Conservation (phyloP, 2,797 vertebrate genomes). For the Anniella stebbinsi region DNA sequence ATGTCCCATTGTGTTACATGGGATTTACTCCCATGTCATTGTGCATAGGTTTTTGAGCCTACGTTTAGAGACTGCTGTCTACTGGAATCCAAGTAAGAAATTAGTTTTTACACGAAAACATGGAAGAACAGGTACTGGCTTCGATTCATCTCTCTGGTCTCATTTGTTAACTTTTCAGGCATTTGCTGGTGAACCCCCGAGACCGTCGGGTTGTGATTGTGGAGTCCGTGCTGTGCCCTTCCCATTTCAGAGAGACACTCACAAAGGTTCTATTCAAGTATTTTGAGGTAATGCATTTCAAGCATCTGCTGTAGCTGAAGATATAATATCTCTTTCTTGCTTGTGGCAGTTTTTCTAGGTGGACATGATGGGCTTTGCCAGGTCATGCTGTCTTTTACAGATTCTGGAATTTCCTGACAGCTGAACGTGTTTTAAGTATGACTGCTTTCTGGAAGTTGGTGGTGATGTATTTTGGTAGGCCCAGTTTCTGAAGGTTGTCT, state of each 20-base stretch:
- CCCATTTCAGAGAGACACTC: constrained; percentile 97
- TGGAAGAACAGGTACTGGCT: neutral
- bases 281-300: constrained; percentile 89
- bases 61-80: neutral
- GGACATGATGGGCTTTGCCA: too few species aligned
- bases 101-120: neutral
- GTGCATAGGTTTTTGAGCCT: neutral
- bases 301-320: neutral
- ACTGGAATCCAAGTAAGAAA: neutral
- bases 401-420: too few species aligned
- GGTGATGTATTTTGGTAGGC: too few species aligned
- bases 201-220: constrained; percentile 97
- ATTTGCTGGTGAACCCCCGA: constrained; percentile 96
- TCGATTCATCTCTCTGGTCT: neutral
- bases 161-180: constrained; percentile 78
- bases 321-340: too few species aligned
- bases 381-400: too few species aligned
- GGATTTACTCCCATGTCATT: neutral
- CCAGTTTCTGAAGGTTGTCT: too few species aligned
- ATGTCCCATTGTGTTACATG: neutral
- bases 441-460: too few species aligned
- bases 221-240: constrained; percentile 95
- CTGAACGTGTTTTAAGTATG: too few species aligned
- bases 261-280: constrained; percentile 98
- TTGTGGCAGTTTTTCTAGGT: too few species aligned